These are phyloP conservation scores for Equus przewalskii DNA, from an alignment of 2,113 vertebrate genomes.

Conservation along the genomic window DNA sequence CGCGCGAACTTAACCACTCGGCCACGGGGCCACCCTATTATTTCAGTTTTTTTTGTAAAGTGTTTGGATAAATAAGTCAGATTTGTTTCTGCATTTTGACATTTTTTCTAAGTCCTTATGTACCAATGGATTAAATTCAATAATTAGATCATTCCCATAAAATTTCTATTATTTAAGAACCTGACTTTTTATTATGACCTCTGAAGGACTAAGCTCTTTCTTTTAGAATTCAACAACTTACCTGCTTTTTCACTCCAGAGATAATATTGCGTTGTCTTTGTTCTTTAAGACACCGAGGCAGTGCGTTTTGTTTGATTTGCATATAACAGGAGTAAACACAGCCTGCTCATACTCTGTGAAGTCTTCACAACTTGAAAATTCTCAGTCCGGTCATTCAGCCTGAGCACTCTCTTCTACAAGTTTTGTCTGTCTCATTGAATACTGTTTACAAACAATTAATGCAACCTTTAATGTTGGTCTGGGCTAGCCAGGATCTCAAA, in stretches of 20 bases:
- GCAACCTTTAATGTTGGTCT: not conserved
- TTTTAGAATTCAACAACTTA: not conserved
- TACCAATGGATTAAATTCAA: not conserved
- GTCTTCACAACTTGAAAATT: not conserved
- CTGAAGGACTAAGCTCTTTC: not conserved
- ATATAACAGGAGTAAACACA: not conserved
- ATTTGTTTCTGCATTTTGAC: not conserved
- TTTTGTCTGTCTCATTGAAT: not conserved
- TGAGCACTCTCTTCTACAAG: not conserved
- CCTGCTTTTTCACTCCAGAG: not conserved
- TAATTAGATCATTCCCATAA: not conserved
- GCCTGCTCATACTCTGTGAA: not conserved
- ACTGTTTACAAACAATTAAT: not conserved
- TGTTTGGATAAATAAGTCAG: not conserved
- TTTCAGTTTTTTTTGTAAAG: not conserved
- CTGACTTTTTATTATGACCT: not conserved
- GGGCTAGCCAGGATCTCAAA: not conserved
- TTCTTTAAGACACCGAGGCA: not conserved
- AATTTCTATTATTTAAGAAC: not conserved
- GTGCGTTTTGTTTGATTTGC: not conserved
- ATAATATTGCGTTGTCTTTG: not conserved
- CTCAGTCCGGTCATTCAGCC: not conserved
- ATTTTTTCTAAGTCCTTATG: not conserved
- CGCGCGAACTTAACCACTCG: too few species aligned
- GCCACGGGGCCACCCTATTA: too few species aligned